Percentiles rank a stretch among this genome's conserved stretches.
Conservation (phyloP, 2,888 invertebrate species). For the Ischnura elegans region DNA sequence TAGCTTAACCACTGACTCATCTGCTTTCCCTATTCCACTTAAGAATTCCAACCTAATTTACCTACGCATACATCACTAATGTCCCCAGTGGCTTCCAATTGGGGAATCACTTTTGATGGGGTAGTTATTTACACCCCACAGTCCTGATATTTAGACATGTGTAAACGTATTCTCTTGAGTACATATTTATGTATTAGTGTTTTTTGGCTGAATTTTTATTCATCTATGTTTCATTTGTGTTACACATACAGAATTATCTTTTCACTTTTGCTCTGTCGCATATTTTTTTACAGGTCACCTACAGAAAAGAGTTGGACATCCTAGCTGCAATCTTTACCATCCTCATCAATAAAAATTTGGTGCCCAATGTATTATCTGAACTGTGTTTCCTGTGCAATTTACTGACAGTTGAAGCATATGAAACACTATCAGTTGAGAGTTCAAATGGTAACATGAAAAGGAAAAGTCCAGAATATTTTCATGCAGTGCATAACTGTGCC, state of each 20-base stretch:
- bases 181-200: no score
- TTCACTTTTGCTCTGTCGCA: not conserved
- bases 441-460: slow-evolving; percentile 69
- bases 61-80: no score
- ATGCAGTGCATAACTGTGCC: slow-evolving; percentile 83
- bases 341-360: slow-evolving; percentile 82
- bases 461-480: slow-evolving; percentile 69
- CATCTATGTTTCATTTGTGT: not conserved
- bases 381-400: slow-evolving; percentile 84
- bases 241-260: not conserved
- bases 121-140: no score
- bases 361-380: slow-evolving; percentile 84
- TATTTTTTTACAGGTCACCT: slow-evolving; percentile 76
- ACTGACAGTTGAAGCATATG: slow-evolving; percentile 78
- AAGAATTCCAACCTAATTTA: no score
- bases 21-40: no score
- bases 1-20: no score
- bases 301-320: slow-evolving; percentile 80
- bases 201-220: no score
- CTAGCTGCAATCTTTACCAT: slow-evolving; percentile 81
- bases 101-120: no score
- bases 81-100: no score
- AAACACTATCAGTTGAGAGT: not conserved
- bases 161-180: no score
- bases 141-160: no score